Evolutionary conservation across 2,888 invertebrate genomes (phyloP).

Genomic region (Augiades crinisus): DNA sequence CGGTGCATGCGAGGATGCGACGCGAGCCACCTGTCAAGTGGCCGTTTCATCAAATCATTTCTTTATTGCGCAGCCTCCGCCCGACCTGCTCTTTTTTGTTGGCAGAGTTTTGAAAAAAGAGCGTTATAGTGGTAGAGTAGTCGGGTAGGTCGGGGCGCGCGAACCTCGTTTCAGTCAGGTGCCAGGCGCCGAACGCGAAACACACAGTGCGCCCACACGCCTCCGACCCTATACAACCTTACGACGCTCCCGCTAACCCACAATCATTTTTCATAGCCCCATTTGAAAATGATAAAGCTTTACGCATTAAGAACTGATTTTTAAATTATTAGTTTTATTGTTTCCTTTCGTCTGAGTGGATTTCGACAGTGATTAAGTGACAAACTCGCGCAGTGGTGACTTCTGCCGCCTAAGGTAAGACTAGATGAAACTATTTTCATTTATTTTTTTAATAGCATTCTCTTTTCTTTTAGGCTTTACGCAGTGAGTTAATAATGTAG

Average conservation of each 20-base stretch:
- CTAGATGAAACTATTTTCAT: background rate
- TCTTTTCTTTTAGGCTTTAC: too few species aligned
- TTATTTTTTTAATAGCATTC: too few species aligned
- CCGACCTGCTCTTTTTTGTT: slow-evolving; percentile 68
- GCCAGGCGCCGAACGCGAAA: slow-evolving; percentile 71
- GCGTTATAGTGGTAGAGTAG: slow-evolving; percentile 60
- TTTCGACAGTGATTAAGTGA: slow-evolving; percentile 56
- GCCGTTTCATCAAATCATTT: slow-evolving; percentile 79
- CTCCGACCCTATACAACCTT: slow-evolving; percentile 51
- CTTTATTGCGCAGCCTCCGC: slow-evolving; percentile 74
- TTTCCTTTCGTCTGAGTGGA: slow-evolving; percentile 40
- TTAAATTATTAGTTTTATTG: slow-evolving; percentile 24
- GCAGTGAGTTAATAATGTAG: too few species aligned
- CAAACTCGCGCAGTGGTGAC: slow-evolving; percentile 43
- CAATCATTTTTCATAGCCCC: slow-evolving; percentile 17
- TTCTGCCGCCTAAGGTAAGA: slow-evolving; percentile 57
- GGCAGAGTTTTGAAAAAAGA: slow-evolving; percentile 66
- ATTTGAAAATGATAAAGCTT: slow-evolving; percentile 29
- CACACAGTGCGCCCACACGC: slow-evolving; percentile 45
- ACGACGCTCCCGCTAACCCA: slow-evolving; percentile 34
- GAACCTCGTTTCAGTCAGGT: slow-evolving; percentile 76
- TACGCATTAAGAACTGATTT: slow-evolving; percentile 32
- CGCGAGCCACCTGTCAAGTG: slow-evolving; percentile 77
- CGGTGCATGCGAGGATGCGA: slow-evolving; percentile 60
- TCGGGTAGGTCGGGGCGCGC: slow-evolving; percentile 79